These are phyloP conservation scores for Pao palembangensis DNA, from an alignment of 2,113 vertebrate species.

Conservation along the genomic window DNA sequence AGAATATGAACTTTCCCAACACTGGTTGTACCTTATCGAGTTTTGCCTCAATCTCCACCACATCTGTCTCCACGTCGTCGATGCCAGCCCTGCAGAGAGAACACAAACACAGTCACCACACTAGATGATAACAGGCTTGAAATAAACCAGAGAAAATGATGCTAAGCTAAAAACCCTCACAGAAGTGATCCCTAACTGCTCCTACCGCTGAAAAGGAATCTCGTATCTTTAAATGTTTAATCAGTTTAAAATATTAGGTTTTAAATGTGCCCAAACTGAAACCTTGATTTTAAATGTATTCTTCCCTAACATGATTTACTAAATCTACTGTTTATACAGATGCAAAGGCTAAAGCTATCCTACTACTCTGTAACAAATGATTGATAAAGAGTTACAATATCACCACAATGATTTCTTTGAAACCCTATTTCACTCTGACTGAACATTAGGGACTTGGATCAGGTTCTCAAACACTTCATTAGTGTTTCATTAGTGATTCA, in stretches of 20 bases:
- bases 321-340: no score
- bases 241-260: no score
- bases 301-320: no score
- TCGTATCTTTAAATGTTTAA: not conserved
- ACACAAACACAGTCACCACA: slow-evolving; percentile 41
- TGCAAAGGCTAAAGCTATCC: no score
- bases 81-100: slow-evolving; percentile 84
- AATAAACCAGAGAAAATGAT: slow-evolving; percentile 4
- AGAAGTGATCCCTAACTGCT: not conserved
- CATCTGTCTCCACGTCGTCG: slow-evolving; percentile 96
- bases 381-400: no score
- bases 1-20: no score
- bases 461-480: slow-evolving; percentile 16
- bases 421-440: not conserved
- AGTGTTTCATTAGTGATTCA: no score
- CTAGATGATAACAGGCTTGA: not conserved
- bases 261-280: no score
- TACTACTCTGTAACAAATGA: no score
- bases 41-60: slow-evolving; percentile 92
- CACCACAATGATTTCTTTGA: slow-evolving; percentile 11
- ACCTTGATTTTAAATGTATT: no score
- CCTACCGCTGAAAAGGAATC: no score
- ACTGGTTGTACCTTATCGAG: slow-evolving; percentile 88
- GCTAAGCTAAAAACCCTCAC: slow-evolving; percentile 19
- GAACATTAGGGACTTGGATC: slow-evolving; percentile 34